Base-by-base conservation (phyloP, 2,797 vertebrate genomes). In the Typhlichthys subterraneus region DNA sequence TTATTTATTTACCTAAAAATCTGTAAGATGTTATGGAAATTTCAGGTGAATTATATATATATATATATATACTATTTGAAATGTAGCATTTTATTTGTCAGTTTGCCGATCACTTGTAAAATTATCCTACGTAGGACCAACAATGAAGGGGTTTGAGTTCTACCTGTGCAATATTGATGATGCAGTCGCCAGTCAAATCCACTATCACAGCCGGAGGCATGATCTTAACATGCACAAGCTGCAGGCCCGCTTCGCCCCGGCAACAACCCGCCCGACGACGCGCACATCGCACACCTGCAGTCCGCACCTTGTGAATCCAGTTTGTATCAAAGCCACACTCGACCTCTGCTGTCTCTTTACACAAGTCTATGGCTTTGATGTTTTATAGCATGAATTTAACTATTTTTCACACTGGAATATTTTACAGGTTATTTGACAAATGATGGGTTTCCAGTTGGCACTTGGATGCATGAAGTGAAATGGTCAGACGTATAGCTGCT, bases 1-100 rank as follows among this genome's bases (percentile, higher is more conserved):
- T 86, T 96, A 95, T 96, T 97, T 96, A 97, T 96, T 94, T 95
- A 93, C 66, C 65, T 69, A 85, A 69, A 75, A 58, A 67, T 77
- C 80, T 73, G 91, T 87, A 93, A 92, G 89, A 93, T 91, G 90
- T 74, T 86, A 70, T 84, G 83, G 88, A 92, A 89, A 89, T 90
- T 94, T 94, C 92, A 92, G 92, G 90, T 92, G 90, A 94, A 89
- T 69, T 85, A 78, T 90, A 86, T 92, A 92, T 92, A 89, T 92
- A 92, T 92, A 89, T 23, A 29, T 29, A 29, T 4, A 29, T 4
- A 29, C 23, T 29, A 29, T 29, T 29, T 29, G 23, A 91, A 91
- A 94, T 94, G 85, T 92, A 87, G 88, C 86, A 85, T 92, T 89
- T 88, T 69, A 15, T 84, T 79, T 81, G 72, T 84, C 54, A 48